Percentiles rank a stretch among this genome's conserved stretches.
phyloP scores from a whole-genome alignment of 2,797 vertebrate genomes.

The Lagodon rhomboides region DNA sequence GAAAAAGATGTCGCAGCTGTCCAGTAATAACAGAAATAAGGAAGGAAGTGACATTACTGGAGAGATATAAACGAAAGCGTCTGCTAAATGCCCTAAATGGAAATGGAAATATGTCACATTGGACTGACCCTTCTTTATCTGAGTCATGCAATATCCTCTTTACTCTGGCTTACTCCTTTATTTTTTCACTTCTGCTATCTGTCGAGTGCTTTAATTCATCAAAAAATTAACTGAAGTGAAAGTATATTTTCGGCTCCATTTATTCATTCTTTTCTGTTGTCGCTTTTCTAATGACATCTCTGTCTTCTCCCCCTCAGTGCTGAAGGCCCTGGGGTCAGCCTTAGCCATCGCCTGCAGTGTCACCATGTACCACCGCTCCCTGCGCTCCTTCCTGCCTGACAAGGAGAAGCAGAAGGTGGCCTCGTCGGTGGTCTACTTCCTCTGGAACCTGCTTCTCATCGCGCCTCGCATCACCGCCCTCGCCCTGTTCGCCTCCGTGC shows the following conservation, averaged over 20 bases:
- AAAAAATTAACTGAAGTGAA: background rate
- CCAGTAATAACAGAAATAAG: background rate
- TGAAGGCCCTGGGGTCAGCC: slow-evolving; percentile 83
- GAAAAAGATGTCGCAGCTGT: too few relatives aligned
- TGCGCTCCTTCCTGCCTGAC: slow-evolving; percentile 86
- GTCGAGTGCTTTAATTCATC: background rate
- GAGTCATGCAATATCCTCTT: background rate
- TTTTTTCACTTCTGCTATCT: background rate
- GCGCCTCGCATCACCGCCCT: slow-evolving; percentile 84
- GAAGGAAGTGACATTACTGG: background rate
- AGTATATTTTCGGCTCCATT: background rate
- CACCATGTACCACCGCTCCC: slow-evolving; percentile 89
- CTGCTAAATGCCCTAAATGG: too few relatives aligned
- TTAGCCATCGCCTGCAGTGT: slow-evolving; percentile 85
- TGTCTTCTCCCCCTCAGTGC: slow-evolving; percentile 80
- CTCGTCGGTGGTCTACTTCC: slow-evolving; percentile 84
- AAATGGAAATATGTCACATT: background rate
- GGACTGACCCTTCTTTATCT: background rate
- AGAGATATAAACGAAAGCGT: too few relatives aligned
- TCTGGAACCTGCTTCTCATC: slow-evolving; percentile 92
- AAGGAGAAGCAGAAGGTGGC: slow-evolving; percentile 70
- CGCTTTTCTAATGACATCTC: background rate
- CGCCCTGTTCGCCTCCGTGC: slow-evolving; percentile 86
- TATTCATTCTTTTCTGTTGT: background rate
- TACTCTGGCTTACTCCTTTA: background rate